Conservation (phyloP, 2,888 invertebrate species). For the Drosophila limbata region DNA sequence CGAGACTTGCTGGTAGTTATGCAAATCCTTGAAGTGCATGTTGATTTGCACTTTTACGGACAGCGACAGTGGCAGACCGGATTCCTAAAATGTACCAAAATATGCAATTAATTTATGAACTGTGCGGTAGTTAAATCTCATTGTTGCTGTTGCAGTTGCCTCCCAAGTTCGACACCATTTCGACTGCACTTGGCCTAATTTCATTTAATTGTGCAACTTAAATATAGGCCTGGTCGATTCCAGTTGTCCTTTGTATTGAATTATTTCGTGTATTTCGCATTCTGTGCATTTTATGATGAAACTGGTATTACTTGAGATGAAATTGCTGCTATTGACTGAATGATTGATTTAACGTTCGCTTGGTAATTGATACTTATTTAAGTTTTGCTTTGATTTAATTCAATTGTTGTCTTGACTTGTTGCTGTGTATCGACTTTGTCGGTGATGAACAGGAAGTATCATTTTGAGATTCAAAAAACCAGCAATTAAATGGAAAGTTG, state of each 20-base stretch:
- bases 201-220: constrained; percentile 49
- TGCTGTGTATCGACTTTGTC: not conserved
- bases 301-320: constrained; percentile 50
- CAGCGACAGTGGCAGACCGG: constrained; percentile 92
- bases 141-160: constrained; percentile 11
- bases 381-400: constrained; percentile 7
- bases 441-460: constrained; percentile 6
- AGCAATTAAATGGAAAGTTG: constrained; percentile 2
- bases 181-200: constrained; percentile 68
- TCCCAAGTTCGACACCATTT: constrained; percentile 53
- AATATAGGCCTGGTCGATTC: constrained; percentile 49
- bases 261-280: constrained; percentile 7
- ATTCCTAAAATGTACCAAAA: constrained; percentile 85
- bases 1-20: constrained; percentile 88
- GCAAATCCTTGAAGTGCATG: constrained; percentile 91
- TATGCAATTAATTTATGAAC: constrained; percentile 48
- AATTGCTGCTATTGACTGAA: constrained; percentile 46
- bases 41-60: constrained; percentile 95
- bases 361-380: constrained; percentile 36
- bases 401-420: not conserved
- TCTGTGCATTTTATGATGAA: constrained; percentile 23
- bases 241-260: constrained; percentile 41
- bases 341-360: constrained; percentile 44
- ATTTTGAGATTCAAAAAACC: not conserved
- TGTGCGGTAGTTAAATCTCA: constrained; percentile 23